Evolutionary conservation across 1,140 invertebrate species (phyloP), one percentile per base, ranked within the genome.

Genomic region (Diorhabda sublineata): DNA sequence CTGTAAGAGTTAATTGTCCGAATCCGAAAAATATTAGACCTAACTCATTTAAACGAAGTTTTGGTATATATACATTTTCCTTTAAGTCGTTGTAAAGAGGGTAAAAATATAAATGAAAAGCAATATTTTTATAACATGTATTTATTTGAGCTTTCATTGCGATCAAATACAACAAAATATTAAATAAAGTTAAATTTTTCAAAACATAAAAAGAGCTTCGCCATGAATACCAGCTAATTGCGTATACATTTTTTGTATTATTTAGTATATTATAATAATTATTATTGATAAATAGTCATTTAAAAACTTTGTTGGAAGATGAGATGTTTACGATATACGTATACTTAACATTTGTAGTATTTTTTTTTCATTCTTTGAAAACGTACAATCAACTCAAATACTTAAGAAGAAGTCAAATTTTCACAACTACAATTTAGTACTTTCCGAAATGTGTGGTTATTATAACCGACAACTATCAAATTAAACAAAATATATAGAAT

Each of bases 151-250:
- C 78, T 77, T 81, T 80, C 75, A 79, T 81, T 78, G 79, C 79
- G 75, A 78, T 81, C 77, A 81, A 81, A 80, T 81, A 81, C 80
- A 81, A 81, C 80, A 80, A 81, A 81, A 79, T 79, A 80, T 80
- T 76, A 81, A 81, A 81, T 81, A 80, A 81, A 75, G 74, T 76
- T 78, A 75, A 75, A 79, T 77, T 74, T 78, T 75, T 76, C 73
- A 75, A 70, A 81, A 81, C 78, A 78, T 74, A 80, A 79, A 77
- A 80, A 78, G 79, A 79, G 78, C 77, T 80, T 80, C 75, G 78
- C 78, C 77, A 77, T 78, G 77, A 78, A 80, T 81, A 81, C 78
- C 75, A 80, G 79, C 79, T 80, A 79, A 68, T 71, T 79, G 80
- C 80, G 80, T 81, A 81, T 81, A 81, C 80, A 81, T 81, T 71